Percentiles rank a stretch among this genome's conserved stretches.
Evolutionary conservation across 2,113 vertebrate species (phyloP).

Genomic region (Puffinus mauretanicus): DNA sequence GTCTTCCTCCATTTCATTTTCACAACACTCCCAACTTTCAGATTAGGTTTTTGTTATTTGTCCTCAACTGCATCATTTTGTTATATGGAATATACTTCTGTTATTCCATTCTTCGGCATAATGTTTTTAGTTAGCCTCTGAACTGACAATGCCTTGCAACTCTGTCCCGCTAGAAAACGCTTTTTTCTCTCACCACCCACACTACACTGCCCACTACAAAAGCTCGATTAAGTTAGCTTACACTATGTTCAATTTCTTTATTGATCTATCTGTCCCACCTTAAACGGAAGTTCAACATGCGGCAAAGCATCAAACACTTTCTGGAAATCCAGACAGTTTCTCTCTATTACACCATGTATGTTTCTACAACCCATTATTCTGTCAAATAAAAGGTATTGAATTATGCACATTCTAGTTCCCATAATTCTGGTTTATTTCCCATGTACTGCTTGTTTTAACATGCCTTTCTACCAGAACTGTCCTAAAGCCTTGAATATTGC

Average conservation of each 20-base stretch:
- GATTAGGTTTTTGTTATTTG: neutral
- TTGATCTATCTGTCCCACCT: neutral
- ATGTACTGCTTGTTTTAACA: neutral
- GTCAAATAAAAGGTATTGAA: neutral
- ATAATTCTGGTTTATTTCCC: neutral
- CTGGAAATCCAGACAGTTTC: neutral
- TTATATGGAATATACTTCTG: neutral
- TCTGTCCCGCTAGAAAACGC: neutral
- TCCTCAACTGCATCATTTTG: neutral
- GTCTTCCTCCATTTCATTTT: neutral
- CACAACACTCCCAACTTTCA: neutral
- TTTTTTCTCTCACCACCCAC: neutral
- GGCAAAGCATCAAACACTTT: neutral
- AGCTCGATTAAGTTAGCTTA: neutral
- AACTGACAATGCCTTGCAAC: neutral
- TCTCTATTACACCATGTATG: neutral
- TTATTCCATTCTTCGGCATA: neutral
- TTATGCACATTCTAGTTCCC: neutral
- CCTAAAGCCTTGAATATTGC: neutral
- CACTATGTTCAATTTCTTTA: neutral
- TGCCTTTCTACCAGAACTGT: neutral
- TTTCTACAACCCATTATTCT: neutral
- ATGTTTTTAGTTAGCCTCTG: neutral
- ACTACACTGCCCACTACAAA: neutral
- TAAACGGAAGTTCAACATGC: neutral